These are phyloP conservation scores for Stegodyphus mimosarum DNA, from an alignment of 1,140 invertebrate species.

Conservation along the genomic window DNA sequence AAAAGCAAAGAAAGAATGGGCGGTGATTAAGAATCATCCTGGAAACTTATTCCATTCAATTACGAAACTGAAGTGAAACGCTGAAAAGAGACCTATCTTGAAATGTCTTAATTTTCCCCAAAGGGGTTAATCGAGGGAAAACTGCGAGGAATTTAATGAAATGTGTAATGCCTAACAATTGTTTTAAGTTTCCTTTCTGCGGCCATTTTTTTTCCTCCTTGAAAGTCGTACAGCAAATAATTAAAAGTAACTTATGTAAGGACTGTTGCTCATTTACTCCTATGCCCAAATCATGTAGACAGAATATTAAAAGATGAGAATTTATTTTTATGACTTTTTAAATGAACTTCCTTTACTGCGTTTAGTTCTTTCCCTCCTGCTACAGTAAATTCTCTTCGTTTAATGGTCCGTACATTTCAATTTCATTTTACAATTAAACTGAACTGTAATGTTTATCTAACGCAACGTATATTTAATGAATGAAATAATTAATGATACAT, in stretches of 20 bases:
- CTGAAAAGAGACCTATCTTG: constrained; percentile 16
- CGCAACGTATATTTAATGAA: no score
- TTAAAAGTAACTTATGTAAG: not conserved
- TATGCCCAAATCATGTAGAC: not conserved
- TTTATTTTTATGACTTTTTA: constrained; percentile 53
- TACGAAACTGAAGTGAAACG: not conserved
- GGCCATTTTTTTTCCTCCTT: constrained; percentile 3
- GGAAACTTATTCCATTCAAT: no score
- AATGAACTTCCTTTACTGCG: constrained; percentile 28
- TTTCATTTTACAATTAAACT: no score
- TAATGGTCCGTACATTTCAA: no score
- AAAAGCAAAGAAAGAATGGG: not conserved
- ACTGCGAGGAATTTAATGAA: constrained; percentile 53
- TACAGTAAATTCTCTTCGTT: no score
- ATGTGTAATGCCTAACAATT: constrained; percentile 6
- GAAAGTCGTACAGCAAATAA: not conserved
- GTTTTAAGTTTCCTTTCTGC: not conserved
- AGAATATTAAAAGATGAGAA: constrained; percentile 27
- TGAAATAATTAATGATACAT: no score
- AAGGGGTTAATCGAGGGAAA: constrained; percentile 44
- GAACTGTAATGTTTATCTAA: no score
- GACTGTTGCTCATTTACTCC: not conserved
- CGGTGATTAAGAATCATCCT: constrained; percentile 25
- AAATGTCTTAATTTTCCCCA: constrained; percentile 50
- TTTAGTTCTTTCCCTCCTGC: no score